Conservation (phyloP, 2,888 invertebrate genomes). For the Amphipoea lucens region DNA sequence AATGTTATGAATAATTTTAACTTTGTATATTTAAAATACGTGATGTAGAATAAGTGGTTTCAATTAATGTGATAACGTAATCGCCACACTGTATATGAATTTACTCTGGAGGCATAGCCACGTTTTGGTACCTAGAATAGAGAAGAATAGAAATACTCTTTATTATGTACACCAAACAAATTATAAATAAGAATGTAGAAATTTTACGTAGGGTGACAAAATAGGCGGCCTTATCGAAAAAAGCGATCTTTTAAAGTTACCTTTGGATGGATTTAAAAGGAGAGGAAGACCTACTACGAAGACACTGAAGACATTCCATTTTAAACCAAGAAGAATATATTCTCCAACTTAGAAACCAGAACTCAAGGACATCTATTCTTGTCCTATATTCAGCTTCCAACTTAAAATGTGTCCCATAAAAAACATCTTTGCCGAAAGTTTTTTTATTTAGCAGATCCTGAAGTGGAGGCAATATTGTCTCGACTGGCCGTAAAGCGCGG, state of each 20-base stretch:
- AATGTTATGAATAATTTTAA: no score
- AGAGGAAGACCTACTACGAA: background rate
- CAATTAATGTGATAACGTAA: no score
- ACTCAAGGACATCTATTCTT: constrained; percentile 32
- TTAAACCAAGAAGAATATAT: background rate
- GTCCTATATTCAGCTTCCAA: constrained; percentile 44
- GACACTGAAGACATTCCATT: background rate
- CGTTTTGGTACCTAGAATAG: background rate
- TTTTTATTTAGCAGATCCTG: constrained; percentile 67
- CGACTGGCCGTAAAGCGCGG: constrained; percentile 68
- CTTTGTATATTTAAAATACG: no score
- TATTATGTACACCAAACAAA: background rate
- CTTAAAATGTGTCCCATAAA: constrained; percentile 53
- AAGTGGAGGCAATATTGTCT: constrained; percentile 68
- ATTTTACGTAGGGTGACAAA: no score
- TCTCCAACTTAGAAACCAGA: constrained; percentile 1
- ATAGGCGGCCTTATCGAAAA: background rate
- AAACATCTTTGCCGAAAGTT: constrained; percentile 57
- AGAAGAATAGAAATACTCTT: background rate
- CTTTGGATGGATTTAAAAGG: background rate
- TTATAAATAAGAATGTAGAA: background rate
- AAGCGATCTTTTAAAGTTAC: background rate
- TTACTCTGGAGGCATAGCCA: no score
- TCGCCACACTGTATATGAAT: background rate
- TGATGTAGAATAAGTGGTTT: no score